Conservation (phyloP, 2,888 invertebrate species). For the Mesorhabditis spiculigera region DNA sequence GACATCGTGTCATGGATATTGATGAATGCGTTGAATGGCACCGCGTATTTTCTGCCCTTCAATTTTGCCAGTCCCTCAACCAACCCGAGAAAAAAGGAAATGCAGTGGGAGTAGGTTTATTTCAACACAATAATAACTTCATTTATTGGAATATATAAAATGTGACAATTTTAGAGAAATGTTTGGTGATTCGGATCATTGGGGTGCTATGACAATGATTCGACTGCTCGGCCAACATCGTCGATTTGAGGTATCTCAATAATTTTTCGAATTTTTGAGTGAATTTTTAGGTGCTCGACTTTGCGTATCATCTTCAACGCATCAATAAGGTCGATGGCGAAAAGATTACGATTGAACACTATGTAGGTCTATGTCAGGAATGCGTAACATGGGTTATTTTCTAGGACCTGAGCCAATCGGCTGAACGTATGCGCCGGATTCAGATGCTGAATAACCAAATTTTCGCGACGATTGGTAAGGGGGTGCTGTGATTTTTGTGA, state of each 20-base stretch:
- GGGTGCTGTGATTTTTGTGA: background rate
- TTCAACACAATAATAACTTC: too few species aligned
- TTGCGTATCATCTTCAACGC: conserved; percentile 92
- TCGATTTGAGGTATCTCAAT: conserved; percentile 60
- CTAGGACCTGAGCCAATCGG: conserved; percentile 89
- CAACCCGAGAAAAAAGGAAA: background rate
- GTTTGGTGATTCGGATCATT: conserved; percentile 95
- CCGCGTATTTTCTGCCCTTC: conserved; percentile 49
- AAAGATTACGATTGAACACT: conserved; percentile 64
- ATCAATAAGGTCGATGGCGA: conserved; percentile 93
- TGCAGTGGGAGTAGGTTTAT: background rate
- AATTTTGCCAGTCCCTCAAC: background rate
- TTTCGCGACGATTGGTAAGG: background rate
- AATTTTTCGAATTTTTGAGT: conserved; percentile 6
- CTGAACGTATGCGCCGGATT: conserved; percentile 91
- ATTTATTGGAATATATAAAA: too few species aligned
- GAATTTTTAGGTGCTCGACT: conserved; percentile 84
- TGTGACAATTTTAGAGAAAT: conserved; percentile 66
- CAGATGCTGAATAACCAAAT: conserved; percentile 91
- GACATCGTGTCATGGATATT: conserved; percentile 89
- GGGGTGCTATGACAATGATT: conserved; percentile 97
- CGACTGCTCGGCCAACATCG: conserved; percentile 89
- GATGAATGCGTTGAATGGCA: conserved; percentile 97
- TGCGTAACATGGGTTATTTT: conserved; percentile 14
- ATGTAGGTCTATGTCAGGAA: background rate